phyloP scores from a whole-genome alignment of 2,113 vertebrate genomes.

The Corapipo altera region DNA sequence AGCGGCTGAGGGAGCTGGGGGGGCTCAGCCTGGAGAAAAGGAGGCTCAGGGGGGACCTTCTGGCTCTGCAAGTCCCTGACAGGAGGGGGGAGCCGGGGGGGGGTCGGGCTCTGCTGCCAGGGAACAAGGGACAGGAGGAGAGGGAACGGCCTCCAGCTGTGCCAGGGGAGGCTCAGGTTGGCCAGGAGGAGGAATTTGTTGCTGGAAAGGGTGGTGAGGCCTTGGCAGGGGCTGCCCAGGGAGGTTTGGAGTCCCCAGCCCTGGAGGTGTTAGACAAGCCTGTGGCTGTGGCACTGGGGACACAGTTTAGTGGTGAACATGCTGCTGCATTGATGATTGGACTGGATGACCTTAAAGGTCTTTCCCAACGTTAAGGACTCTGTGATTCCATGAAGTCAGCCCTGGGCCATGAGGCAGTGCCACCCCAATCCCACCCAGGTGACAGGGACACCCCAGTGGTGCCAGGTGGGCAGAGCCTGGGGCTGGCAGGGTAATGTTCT shows the following conservation, averaged over 20 bases:
- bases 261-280: neutral
- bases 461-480: neutral
- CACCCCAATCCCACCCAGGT: fast-evolving
- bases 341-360: neutral
- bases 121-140: neutral
- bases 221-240: neutral
- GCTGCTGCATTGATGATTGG: neutral
- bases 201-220: neutral
- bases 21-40: neutral
- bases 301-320: neutral
- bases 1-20: neutral
- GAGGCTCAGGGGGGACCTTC: neutral
- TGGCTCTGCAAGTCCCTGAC: neutral
- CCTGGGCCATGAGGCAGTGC: neutral
- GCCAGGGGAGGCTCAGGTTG: neutral
- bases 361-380: neutral
- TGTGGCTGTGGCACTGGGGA: neutral
- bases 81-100: neutral
- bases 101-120: neutral
- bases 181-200: neutral
- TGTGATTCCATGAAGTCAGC: neutral
- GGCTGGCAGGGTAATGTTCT: neutral
- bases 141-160: no score
- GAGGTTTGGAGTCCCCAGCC: neutral
- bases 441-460: neutral